These are phyloP conservation scores for Cataglyphis cursor DNA, from an alignment of 2,888 invertebrate genomes.

Conservation along the genomic window DNA sequence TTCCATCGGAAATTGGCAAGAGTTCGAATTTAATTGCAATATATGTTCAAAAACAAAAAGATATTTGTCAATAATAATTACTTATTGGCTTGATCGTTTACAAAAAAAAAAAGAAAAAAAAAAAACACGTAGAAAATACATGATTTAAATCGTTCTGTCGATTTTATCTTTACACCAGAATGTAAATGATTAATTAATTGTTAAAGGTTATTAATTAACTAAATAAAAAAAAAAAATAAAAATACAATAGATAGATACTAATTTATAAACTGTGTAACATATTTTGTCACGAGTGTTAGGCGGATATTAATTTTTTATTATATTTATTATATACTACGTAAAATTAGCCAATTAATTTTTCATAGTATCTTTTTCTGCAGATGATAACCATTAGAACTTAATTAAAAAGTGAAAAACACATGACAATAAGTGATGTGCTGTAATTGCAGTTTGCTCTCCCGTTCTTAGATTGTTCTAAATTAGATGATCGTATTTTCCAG, in stretches of 20 bases:
- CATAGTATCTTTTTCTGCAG: neutral
- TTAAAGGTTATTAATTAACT: neutral
- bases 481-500: slow-evolving; percentile 84
- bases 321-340: neutral
- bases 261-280: neutral
- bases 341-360: neutral
- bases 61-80: neutral
- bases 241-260: neutral
- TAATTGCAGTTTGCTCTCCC: neutral
- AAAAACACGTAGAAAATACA: neutral
- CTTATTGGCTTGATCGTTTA: neutral
- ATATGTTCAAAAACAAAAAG: neutral
- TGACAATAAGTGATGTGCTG: neutral
- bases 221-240: neutral
- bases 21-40: neutral
- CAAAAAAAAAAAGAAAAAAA: neutral
- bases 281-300: neutral
- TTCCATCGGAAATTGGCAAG: neutral
- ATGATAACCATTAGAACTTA: neutral
- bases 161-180: neutral
- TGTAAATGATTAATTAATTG: neutral
- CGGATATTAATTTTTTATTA: neutral
- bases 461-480: slow-evolving; percentile 13
- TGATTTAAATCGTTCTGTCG: neutral
- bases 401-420: neutral